A percentile compares a stretch with the other conserved stretches of the same genome.
These are phyloP conservation scores for Gallinago jamesoni DNA, from an alignment of 2,113 vertebrate species.

Conservation along the genomic window DNA sequence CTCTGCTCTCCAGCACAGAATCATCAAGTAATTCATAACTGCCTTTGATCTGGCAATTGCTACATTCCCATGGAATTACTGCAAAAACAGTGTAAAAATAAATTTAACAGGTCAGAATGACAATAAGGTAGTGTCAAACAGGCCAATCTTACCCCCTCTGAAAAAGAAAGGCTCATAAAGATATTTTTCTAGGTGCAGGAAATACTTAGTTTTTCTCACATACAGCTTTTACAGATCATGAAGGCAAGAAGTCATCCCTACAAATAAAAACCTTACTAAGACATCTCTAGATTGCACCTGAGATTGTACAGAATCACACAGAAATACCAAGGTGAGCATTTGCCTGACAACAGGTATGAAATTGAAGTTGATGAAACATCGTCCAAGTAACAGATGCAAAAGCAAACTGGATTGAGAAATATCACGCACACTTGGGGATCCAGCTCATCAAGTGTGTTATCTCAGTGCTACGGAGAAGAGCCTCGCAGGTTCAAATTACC, in stretches of 20 bases:
- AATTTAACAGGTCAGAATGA: not conserved
- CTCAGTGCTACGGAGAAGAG: not conserved
- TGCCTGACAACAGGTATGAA: not conserved
- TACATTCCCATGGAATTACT: not conserved
- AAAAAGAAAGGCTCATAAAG: not conserved
- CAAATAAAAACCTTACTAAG: not conserved
- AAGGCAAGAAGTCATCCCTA: not conserved
- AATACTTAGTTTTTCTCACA: not conserved
- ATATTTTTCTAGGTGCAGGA: not conserved
- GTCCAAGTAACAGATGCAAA: not conserved
- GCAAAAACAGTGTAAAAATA: not conserved
- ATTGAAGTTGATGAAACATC: not conserved
- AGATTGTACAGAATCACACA: not conserved
- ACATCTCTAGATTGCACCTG: not conserved
- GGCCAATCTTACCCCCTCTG: not conserved
- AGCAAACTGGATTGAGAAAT: not conserved
- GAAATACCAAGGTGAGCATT: not conserved
- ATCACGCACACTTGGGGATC: not conserved
- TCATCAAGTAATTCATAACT: not conserved
- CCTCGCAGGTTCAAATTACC: not conserved
- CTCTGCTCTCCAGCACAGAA: not conserved
- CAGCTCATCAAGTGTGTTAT: not conserved
- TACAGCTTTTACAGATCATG: not conserved
- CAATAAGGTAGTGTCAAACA: not conserved
- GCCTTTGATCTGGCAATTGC: not conserved